Evolutionary conservation across 2,797 vertebrate species (phyloP).

Genomic region (Myripristis murdjan): DNA sequence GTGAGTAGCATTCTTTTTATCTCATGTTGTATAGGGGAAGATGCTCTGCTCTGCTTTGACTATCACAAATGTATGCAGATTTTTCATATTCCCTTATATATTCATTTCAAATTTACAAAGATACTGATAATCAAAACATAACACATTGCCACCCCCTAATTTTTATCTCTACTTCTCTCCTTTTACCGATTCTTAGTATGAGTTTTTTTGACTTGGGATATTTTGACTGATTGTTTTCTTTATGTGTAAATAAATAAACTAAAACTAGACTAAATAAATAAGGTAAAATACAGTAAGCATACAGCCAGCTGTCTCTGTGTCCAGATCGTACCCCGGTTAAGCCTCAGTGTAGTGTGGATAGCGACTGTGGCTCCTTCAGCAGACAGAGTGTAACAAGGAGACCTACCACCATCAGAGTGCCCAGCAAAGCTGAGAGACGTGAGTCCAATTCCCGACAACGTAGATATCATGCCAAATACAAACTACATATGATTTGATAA

Average conservation of each 20-base stretch:
- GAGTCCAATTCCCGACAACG: constrained; percentile 43
- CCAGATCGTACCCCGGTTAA: constrained; percentile 76
- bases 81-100: neutral
- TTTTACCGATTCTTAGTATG: too few relatives aligned
- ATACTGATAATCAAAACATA: constrained; percentile 7
- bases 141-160: too few relatives aligned
- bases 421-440: constrained; percentile 86
- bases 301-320: constrained; percentile 48
- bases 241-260: too few relatives aligned
- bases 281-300: neutral
- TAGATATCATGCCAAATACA: neutral
- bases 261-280: too few relatives aligned
- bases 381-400: constrained; percentile 81
- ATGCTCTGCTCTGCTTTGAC: neutral
- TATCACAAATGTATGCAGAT: neutral
- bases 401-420: constrained; percentile 95
- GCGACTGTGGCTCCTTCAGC: constrained; percentile 51
- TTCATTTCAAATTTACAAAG: too few relatives aligned
- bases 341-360: constrained; percentile 73
- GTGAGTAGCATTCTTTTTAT: constrained; percentile 80
- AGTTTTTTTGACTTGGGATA: too few relatives aligned
- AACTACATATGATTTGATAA: neutral
- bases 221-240: too few relatives aligned
- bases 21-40: neutral
- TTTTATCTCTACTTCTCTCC: too few relatives aligned